phyloP scores from a whole-genome alignment of 2,797 vertebrate species.

The Petrocephalus sullivani region DNA sequence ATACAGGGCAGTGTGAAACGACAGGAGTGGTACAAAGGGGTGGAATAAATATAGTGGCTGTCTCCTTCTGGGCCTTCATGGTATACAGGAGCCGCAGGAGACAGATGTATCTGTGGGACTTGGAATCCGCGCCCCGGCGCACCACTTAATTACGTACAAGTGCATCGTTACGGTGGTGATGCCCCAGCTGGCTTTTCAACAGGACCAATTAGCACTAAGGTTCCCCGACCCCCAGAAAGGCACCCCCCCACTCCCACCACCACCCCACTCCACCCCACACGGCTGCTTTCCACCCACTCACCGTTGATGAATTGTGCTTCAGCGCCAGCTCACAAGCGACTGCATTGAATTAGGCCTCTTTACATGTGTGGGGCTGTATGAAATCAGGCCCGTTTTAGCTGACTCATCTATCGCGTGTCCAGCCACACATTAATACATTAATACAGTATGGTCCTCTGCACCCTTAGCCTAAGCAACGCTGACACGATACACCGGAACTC shows the following conservation, averaged over 20 bases:
- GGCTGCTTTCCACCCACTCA: conserved; percentile 34
- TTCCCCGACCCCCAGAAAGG: neutral
- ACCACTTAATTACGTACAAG: neutral
- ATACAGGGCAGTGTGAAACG: neutral
- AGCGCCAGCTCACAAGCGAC: conserved; percentile 11
- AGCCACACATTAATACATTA: conserved; percentile 43
- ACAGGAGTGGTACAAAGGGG: neutral
- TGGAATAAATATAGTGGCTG: neutral
- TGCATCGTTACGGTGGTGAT: conserved; percentile 27
- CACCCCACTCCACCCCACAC: neutral
- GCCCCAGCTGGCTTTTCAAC: conserved; percentile 28
- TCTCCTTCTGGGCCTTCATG: neutral
- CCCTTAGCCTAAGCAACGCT: conserved; percentile 29
- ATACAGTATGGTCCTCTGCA: conserved; percentile 21
- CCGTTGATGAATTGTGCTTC: conserved; percentile 36
- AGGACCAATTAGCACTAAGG: conserved; percentile 29
- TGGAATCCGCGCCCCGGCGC: neutral
- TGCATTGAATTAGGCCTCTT: conserved; percentile 26
- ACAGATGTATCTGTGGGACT: conserved; percentile 18
- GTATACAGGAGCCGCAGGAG: neutral
- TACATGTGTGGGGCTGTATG: conserved; percentile 16
- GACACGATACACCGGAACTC: conserved; percentile 32
- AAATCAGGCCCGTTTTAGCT: conserved; percentile 32
- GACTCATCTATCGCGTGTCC: conserved; percentile 39
- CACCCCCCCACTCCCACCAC: neutral